Base-by-base conservation (phyloP, 2,888 invertebrate species). In the Lepidochrysops patricia region DNA sequence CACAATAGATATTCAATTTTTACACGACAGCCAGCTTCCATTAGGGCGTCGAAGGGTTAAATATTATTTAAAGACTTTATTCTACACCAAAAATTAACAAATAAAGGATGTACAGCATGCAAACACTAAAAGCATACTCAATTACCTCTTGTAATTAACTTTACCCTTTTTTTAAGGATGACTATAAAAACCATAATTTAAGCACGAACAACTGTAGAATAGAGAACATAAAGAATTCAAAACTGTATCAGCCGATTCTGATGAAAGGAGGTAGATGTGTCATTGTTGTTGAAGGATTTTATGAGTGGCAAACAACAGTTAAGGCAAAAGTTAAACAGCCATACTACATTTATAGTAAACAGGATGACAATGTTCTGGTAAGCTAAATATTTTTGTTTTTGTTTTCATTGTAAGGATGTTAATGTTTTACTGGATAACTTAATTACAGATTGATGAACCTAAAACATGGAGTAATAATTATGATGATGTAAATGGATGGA, bases 171-270 rank as follows among this genome's bases (percentile, higher is more conserved):
- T 57, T 37, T n/a, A 54, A 93, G 93, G 93, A 92, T 2, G 90
- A 92, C 68, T 92, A 91, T 65, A 91, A 86, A 65, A 90, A 88
- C 62, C 93, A 94, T 67, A 92, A 91, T 7, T 82, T 94, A 34
- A 92, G 93, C 35, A 95, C 95, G 35, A 95, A 94, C 72, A 96
- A 96, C 74, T 95, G 95, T 67, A 90, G 96, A 1, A 73, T 94
- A 48, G 96, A 96, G 79, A 91, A 91, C 58, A 87, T 96, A 67
- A 77, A 88, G 58, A 85, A 84, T n/a, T 96, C 95, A 5, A 93
- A 91, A 67, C 82, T 95, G 1, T 97, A 93, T 75, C 90, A 89
- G 57, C 90, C 90, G 0, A 91, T 94, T 12, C 85, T 96, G 58
- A 84, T 82, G 49, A 90, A 91, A 67, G 95, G 96, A 7, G 92